Percentiles rank a stretch among this genome's conserved stretches.
Evolutionary conservation across 2,113 vertebrate species (phyloP).

Genomic region (Buteo buteo): DNA sequence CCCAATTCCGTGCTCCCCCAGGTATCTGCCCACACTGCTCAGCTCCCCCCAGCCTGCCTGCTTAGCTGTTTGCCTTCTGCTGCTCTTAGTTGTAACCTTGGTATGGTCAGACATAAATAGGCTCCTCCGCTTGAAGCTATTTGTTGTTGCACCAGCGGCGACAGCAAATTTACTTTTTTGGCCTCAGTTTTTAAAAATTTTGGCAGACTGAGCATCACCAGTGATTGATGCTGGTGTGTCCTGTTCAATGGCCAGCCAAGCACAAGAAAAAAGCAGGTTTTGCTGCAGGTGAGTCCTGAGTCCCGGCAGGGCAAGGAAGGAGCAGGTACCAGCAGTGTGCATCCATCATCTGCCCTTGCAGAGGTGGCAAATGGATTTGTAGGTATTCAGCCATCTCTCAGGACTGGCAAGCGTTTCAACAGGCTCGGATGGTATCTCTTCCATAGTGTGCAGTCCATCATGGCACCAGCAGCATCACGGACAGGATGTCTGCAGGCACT

Average conservation of each 20-base stretch:
- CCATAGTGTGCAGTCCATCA: fast-evolving
- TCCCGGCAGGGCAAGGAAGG: not conserved
- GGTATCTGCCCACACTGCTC: not conserved
- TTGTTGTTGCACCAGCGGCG: not conserved
- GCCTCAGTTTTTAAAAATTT: not conserved
- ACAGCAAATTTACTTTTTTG: not conserved
- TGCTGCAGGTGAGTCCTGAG: not conserved
- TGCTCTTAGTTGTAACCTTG: not conserved
- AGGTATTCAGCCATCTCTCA: not conserved
- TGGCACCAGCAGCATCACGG: not conserved
- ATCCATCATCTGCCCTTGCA: not conserved
- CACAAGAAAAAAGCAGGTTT: not conserved
- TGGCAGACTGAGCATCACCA: not conserved
- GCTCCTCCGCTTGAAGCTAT: not conserved
- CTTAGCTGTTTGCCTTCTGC: not conserved
- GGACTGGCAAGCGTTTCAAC: not conserved
- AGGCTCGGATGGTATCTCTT: not conserved
- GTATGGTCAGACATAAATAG: not conserved
- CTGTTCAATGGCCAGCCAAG: not conserved
- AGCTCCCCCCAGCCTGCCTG: not conserved
- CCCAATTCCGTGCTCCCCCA: fast-evolving
- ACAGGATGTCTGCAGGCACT: not conserved
- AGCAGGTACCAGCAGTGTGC: fast-evolving
- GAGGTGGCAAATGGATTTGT: fast-evolving
- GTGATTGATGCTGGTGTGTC: not conserved